phyloP scores from a whole-genome alignment of 2,797 vertebrate species.

The Poeciliopsis gracilis region DNA sequence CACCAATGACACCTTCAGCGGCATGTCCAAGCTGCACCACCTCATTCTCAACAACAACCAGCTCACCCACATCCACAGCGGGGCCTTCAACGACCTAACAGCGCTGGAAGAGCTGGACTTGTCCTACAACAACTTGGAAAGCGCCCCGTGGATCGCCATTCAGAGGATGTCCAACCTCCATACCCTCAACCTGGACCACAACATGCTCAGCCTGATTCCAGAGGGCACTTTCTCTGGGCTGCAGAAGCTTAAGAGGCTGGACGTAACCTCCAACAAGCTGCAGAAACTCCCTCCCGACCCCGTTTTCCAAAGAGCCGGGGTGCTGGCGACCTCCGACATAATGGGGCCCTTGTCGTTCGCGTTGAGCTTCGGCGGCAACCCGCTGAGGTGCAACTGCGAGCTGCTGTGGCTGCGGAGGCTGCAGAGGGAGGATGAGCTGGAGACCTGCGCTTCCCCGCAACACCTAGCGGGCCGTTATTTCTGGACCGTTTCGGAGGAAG shows the following conservation, averaged over 20 bases:
- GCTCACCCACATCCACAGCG: slow-evolving; percentile 92
- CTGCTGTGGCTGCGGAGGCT: slow-evolving; percentile 94
- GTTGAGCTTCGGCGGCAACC: slow-evolving; percentile 96
- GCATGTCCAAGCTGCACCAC: slow-evolving; percentile 98
- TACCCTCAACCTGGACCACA: slow-evolving; percentile 96
- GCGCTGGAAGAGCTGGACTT: slow-evolving; percentile 96
- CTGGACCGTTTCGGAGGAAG: slow-evolving; percentile 98
- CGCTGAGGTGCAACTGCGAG: slow-evolving; percentile 97
- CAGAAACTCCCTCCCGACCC: slow-evolving; percentile 98
- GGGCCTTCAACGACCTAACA: slow-evolving; percentile 95
- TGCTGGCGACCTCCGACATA: slow-evolving; percentile 93
- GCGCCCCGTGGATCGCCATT: slow-evolving; percentile 95
- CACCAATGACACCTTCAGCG: slow-evolving; percentile 96
- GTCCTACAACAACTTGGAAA: slow-evolving; percentile 97
- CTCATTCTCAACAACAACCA: slow-evolving; percentile 99
- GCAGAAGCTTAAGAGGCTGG: slow-evolving; percentile 96
- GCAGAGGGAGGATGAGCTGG: slow-evolving; percentile 92
- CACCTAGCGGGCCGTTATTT: slow-evolving; percentile 96
- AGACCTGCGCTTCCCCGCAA: slow-evolving; percentile 94
- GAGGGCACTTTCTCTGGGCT: slow-evolving; percentile 97
- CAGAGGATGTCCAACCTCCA: slow-evolving; percentile 97
- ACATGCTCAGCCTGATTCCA: slow-evolving; percentile 98
- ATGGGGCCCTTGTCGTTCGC: slow-evolving; percentile 91
- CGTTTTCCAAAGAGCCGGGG: slow-evolving; percentile 94
- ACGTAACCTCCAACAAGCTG: slow-evolving; percentile 98